These are phyloP conservation scores for Lasiommata megera DNA, from an alignment of 2,888 invertebrate species.

Conservation along the genomic window DNA sequence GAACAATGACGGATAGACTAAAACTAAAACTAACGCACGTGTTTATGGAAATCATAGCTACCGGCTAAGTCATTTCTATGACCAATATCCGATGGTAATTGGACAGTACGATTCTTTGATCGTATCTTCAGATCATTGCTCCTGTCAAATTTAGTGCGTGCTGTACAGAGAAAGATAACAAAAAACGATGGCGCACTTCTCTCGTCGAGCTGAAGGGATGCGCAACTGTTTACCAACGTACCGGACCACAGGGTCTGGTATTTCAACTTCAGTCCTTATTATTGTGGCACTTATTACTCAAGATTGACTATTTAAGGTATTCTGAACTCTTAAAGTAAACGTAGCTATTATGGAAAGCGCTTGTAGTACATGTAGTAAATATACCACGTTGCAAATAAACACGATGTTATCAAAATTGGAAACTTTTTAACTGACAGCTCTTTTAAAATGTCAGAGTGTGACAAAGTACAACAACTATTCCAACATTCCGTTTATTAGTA, in stretches of 20 bases:
- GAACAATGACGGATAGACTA: slow-evolving; percentile 38
- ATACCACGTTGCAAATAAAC: too few relatives aligned
- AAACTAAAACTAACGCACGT: slow-evolving; percentile 35
- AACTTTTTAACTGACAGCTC: too few relatives aligned
- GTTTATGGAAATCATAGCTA: slow-evolving; percentile 41
- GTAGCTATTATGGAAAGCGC: too few relatives aligned
- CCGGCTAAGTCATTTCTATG: neutral
- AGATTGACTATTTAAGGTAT: too few relatives aligned
- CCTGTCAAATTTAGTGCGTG: neutral
- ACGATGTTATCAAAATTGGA: too few relatives aligned
- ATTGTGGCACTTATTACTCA: too few relatives aligned
- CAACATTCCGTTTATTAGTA: too few relatives aligned
- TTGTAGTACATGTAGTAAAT: too few relatives aligned
- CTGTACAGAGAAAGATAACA: neutral
- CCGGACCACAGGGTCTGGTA: neutral
- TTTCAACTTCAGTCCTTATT: neutral
- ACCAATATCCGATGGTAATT: neutral
- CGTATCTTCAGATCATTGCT: neutral
- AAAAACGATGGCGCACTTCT: neutral
- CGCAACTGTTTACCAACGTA: neutral
- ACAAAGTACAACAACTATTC: too few relatives aligned
- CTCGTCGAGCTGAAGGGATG: neutral
- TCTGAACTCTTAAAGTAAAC: too few relatives aligned
- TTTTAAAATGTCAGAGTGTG: too few relatives aligned
- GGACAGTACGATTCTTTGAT: neutral